Base-by-base conservation (phyloP, 1,140 invertebrate species). In the Meloidogyne floridensis region DNA sequence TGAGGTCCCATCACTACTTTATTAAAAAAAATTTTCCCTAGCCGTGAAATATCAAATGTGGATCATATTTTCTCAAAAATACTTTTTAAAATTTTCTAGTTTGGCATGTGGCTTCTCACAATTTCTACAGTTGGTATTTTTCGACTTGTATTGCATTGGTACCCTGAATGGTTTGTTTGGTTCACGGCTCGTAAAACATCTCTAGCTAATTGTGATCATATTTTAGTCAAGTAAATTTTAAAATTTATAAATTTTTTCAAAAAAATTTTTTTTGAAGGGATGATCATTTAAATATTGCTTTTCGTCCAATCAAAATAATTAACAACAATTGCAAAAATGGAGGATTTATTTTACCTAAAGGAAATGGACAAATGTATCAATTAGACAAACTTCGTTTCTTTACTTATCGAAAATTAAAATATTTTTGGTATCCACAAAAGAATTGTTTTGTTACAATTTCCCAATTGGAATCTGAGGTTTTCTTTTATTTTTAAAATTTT, bases 121-220 rank as follows among this genome's bases (percentile, higher is more conserved):
- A 72, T 86, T n/a, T 71, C 87, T 9, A 87, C 87, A 15, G 42
- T 84, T 5, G 87, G 87, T 47, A 69, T 87, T 56, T 80, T 89
- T 51, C 85, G 83, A 32, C 76, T 88, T n/a, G n/a, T 88, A 70
- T 74, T 89, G 9, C 85, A 88, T 69, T 88, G 87, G 87, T 83
- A 88, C 56, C 80, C 83, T 51, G 47, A 77, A 70, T 88, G 81
- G 85, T 72, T 88, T 59, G 87, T 88, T 9, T 69, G 59, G 47
- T 81, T 83, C 47, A 80, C 85, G 3, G 59, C 85, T 32, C 72
- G 65, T 32, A 83, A 84, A 42, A 88, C 83, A 13, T 65, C 81
- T 18, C 72, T 88, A 20, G 73, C 82, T 10, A 42, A 65, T 13
- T 88, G 88, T 18, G 87, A 89, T 65, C 81, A 86, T 43, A 82